phyloP scores from a whole-genome alignment of 2,113 vertebrate genomes.

The Catharus minimus region DNA sequence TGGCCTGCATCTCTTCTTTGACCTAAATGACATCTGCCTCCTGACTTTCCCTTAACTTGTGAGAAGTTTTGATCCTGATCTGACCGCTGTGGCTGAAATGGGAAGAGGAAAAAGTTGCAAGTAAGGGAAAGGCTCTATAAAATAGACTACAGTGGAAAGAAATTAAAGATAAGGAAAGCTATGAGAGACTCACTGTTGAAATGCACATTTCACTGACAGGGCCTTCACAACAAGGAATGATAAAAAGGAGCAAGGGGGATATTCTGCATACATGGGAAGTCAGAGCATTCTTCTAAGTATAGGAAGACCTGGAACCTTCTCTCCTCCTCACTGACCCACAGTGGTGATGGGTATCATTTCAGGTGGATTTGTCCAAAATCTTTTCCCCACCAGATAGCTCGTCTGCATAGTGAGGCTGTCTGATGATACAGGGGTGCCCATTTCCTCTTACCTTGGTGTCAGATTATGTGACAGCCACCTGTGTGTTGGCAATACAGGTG shows the following conservation, averaged over 20 bases:
- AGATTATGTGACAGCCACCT: not conserved
- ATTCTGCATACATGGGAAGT: not conserved
- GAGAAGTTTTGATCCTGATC: slow-evolving; percentile 38
- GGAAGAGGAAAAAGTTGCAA: not conserved
- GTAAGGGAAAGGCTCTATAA: not conserved
- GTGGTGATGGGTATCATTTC: not conserved
- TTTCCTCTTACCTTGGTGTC: not conserved
- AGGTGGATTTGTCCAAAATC: not conserved
- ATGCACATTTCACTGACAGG: slow-evolving; percentile 3
- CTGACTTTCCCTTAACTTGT: not conserved
- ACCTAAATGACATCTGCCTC: not conserved
- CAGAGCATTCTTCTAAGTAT: not conserved
- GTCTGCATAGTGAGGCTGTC: accelerated
- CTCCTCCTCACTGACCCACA: not conserved
- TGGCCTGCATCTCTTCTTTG: not conserved
- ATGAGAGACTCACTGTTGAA: slow-evolving; percentile 13
- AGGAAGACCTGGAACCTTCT: not conserved
- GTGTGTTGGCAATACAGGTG: not conserved
- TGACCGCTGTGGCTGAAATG: not conserved
- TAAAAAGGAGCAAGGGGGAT: slow-evolving; percentile 7
- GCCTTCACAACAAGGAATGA: not conserved
- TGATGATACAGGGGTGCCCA: not conserved
- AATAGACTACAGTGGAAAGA: slow-evolving; percentile 38
- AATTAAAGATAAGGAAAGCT: slow-evolving; percentile 58
- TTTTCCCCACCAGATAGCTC: not conserved